Percentiles rank a stretch among this genome's conserved stretches.
phyloP scores from a whole-genome alignment of 2,797 vertebrate species.

The Dermochelys coriacea region DNA sequence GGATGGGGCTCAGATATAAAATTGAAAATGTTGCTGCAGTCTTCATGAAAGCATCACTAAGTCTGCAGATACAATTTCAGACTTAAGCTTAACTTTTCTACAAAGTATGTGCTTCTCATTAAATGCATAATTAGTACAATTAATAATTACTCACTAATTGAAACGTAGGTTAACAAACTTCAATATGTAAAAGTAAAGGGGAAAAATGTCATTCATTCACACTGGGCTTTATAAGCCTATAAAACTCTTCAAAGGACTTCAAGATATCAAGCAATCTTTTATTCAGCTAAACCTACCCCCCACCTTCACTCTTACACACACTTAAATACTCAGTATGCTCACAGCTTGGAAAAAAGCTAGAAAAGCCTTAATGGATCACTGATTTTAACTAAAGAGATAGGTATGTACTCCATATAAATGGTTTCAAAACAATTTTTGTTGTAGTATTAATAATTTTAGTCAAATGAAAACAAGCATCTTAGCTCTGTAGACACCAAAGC shows the following conservation, averaged over 20 bases:
- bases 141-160: slow-evolving; percentile 85
- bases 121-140: slow-evolving; percentile 82
- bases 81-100: slow-evolving; percentile 63
- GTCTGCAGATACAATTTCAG: slow-evolving; percentile 60
- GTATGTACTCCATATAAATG: slow-evolving; percentile 79
- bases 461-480: slow-evolving; percentile 79
- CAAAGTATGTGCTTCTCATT: slow-evolving; percentile 70
- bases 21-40: slow-evolving; percentile 43
- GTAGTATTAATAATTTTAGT: slow-evolving; percentile 84
- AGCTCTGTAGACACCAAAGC: slow-evolving; percentile 56
- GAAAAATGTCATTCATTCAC: slow-evolving; percentile 82
- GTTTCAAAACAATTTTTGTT: slow-evolving; percentile 81
- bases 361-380: slow-evolving; percentile 86
- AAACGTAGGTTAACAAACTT: slow-evolving; percentile 84
- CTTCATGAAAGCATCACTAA: slow-evolving; percentile 33
- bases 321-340: slow-evolving; percentile 87
- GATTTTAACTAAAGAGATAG: slow-evolving; percentile 83
- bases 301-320: slow-evolving; percentile 82
- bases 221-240: slow-evolving; percentile 85
- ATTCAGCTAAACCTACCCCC: slow-evolving; percentile 87
- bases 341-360: slow-evolving; percentile 83
- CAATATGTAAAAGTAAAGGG: slow-evolving; percentile 78
- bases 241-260: slow-evolving; percentile 88
- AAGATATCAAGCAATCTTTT: slow-evolving; percentile 88
- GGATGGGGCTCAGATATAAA: slow-evolving; percentile 24